A percentile compares a stretch with the other conserved stretches of the same genome.
Evolutionary conservation across 2,113 vertebrate genomes (phyloP).

Genomic region (Clarias magur): DNA sequence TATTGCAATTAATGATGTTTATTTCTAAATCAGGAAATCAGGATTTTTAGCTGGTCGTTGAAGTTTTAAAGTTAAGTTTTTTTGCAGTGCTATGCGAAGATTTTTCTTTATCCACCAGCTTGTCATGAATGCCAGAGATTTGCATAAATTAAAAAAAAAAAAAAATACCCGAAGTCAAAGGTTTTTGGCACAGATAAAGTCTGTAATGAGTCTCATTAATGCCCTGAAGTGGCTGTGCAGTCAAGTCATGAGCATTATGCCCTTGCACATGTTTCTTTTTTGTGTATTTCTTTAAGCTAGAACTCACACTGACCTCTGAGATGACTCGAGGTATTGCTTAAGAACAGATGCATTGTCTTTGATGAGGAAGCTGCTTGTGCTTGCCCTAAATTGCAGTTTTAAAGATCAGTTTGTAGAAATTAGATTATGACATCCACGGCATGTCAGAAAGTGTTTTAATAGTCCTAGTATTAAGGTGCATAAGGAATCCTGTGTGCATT

Average conservation of each 20-base stretch:
- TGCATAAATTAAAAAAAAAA: background rate
- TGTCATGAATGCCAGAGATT: background rate
- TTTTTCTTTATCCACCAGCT: background rate
- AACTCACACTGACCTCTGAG: conserved; percentile 22
- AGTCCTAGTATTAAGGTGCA: conserved; percentile 3
- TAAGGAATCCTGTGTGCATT: background rate
- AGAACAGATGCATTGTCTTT: conserved; percentile 34
- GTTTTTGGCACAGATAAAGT: background rate
- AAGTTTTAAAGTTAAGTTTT: background rate
- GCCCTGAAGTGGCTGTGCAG: background rate
- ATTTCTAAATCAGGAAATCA: background rate
- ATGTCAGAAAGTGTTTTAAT: conserved; percentile 13
- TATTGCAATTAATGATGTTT: background rate
- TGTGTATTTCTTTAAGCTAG: background rate
- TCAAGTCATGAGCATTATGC: conserved; percentile 17
- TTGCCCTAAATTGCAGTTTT: conserved; percentile 34
- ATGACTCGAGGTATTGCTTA: background rate
- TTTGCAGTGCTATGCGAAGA: background rate
- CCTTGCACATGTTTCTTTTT: background rate
- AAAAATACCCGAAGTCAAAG: background rate
- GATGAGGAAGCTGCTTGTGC: conserved; percentile 30
- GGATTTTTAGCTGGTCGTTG: background rate
- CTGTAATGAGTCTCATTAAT: background rate
- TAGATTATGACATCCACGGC: background rate
- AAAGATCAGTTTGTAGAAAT: conserved; percentile 25